phyloP scores from a whole-genome alignment of 1,140 invertebrate species.

The Drosophila sp. region DNA sequence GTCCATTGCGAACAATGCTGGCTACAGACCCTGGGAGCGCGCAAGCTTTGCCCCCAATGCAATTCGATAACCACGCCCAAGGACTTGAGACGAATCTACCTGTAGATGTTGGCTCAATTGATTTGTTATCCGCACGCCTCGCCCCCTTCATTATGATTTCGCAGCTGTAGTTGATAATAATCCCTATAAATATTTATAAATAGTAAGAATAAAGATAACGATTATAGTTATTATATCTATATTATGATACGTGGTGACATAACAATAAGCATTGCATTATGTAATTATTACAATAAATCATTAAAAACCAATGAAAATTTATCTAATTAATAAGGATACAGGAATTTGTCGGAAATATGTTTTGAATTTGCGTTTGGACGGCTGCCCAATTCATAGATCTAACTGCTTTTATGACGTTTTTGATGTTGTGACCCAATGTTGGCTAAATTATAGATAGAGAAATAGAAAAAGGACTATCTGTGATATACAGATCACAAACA shows the following conservation, averaged over 20 bases:
- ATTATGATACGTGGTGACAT: slow-evolving; percentile 72
- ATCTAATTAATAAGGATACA: neutral
- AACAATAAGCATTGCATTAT: slow-evolving; percentile 65
- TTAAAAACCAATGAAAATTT: slow-evolving; percentile 11
- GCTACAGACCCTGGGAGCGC: slow-evolving; percentile 94
- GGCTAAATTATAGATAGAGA: too few relatives aligned
- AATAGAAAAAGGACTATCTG: too few relatives aligned
- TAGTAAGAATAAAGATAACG: neutral
- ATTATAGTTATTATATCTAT: slow-evolving; percentile 15
- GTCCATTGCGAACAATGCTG: slow-evolving; percentile 97
- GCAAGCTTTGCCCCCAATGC: slow-evolving; percentile 97
- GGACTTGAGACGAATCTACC: slow-evolving; percentile 94
- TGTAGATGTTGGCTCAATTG: slow-evolving; percentile 85
- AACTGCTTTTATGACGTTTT: too few relatives aligned
- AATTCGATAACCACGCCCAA: slow-evolving; percentile 96
- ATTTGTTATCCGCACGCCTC: slow-evolving; percentile 35
- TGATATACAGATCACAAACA: too few relatives aligned
- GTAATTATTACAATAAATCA: slow-evolving; percentile 70
- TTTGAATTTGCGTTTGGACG: too few relatives aligned
- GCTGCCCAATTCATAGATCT: too few relatives aligned
- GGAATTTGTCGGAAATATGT: too few relatives aligned
- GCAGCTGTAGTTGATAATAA: slow-evolving; percentile 41
- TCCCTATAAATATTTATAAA: slow-evolving; percentile 54
- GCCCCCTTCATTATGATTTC: slow-evolving; percentile 21
- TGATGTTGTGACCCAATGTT: too few relatives aligned